phyloP scores from a whole-genome alignment of 2,113 vertebrate genomes.

The Syngnathus floridae region DNA sequence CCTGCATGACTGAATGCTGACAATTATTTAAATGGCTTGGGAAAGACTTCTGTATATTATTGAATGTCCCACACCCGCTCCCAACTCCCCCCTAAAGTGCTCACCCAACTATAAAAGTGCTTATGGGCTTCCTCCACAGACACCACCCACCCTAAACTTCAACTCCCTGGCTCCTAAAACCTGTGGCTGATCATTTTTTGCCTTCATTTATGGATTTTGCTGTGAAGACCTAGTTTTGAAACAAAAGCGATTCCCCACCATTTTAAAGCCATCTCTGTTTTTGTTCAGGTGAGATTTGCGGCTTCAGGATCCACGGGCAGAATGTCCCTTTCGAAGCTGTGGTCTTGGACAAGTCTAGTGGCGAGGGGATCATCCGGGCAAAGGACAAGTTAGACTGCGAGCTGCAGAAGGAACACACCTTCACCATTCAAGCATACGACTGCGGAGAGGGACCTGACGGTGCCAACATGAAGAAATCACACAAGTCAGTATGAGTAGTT shows the following conservation, averaged over 20 bases:
- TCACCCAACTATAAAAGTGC: conserved; percentile 77
- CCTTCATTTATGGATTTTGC: conserved; percentile 49
- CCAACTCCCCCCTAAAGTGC: conserved; percentile 53
- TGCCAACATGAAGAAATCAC: conserved; percentile 85
- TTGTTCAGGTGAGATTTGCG: conserved; percentile 91
- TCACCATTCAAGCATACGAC: conserved; percentile 95
- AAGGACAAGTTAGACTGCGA: conserved; percentile 94
- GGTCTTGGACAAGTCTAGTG: conserved; percentile 95
- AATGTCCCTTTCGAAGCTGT: conserved; percentile 95
- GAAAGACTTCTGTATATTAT: conserved; percentile 77
- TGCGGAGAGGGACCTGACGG: conserved; percentile 92
- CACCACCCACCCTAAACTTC: conserved; percentile 71
- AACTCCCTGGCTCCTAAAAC: conserved; percentile 81
- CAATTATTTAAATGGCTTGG: conserved; percentile 88
- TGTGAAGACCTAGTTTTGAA: conserved; percentile 23
- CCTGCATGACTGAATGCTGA: conserved; percentile 98
- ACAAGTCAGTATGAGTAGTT: conserved; percentile 80
- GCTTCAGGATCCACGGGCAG: conserved; percentile 95
- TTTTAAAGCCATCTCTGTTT: conserved; percentile 33
- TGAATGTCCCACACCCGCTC: conserved; percentile 72
- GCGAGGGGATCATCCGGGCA: conserved; percentile 87
- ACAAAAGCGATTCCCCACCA: not conserved
- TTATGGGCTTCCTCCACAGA: conserved; percentile 84
- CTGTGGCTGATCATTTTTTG: conserved; percentile 69
- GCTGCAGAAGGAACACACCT: conserved; percentile 93